These are phyloP conservation scores for Philereme transversata DNA, from an alignment of 2,888 invertebrate genomes.

Conservation along the genomic window DNA sequence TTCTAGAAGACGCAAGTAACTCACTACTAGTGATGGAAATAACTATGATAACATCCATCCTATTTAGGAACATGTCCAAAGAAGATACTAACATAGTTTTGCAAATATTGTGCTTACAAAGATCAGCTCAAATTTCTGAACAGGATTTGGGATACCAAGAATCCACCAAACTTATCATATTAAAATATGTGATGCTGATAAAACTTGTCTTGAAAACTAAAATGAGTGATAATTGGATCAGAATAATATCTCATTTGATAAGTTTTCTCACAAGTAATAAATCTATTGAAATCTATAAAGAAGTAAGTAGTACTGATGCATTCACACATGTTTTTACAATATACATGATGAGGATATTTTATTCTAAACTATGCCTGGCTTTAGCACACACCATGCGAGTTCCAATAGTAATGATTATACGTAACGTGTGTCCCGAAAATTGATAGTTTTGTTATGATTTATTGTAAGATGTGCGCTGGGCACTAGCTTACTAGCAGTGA, in stretches of 20 bases:
- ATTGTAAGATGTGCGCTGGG: no score
- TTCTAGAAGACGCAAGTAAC: constrained; percentile 46
- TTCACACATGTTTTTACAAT: no score
- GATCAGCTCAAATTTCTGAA: constrained; percentile 45
- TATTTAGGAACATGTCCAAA: constrained; percentile 44
- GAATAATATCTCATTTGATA: constrained; percentile 45
- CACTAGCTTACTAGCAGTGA: no score
- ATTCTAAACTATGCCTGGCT: no score
- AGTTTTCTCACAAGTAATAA: constrained; percentile 53
- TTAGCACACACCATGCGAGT: no score
- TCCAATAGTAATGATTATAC: no score
- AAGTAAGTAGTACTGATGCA: constrained; percentile 44
- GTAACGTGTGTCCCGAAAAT: no score
- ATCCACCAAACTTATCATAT: constrained; percentile 45
- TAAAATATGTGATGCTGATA: constrained; percentile 57
- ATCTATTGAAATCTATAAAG: constrained; percentile 39
- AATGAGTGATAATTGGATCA: constrained; percentile 53
- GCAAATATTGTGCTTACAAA: constrained; percentile 59
- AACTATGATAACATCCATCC: constrained; percentile 47
- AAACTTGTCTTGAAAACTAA: constrained; percentile 49
- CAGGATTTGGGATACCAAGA: constrained; percentile 45
- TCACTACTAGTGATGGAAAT: constrained; percentile 52
- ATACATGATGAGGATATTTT: no score
- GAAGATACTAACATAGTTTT: constrained; percentile 49
- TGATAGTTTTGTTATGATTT: no score